A percentile compares a stretch with the other conserved stretches of the same genome.
Evolutionary conservation across 2,113 vertebrate genomes (phyloP).

Genomic region (Syngnathus floridae): DNA sequence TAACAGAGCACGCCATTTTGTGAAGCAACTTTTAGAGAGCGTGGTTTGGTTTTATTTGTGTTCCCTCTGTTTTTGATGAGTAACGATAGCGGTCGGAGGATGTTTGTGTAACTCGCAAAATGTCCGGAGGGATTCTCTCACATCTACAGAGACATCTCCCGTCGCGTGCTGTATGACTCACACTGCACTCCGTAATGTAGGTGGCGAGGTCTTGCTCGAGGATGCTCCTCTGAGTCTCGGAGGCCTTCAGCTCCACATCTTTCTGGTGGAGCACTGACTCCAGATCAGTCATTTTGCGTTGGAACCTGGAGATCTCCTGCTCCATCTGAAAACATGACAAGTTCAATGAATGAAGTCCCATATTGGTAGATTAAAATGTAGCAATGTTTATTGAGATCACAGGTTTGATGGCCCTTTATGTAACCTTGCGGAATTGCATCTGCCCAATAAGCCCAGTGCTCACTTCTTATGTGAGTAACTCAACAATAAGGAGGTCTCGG

Average conservation of each 20-base stretch:
- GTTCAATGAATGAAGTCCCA: background rate
- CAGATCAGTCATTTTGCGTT: conserved; percentile 98
- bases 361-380: background rate
- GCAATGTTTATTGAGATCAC: too few species aligned
- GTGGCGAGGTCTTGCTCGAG: conserved; percentile 98
- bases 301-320: conserved; percentile 98
- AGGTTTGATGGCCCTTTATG: background rate
- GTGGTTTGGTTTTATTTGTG: background rate
- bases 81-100: background rate
- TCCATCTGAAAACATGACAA: conserved; percentile 81
- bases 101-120: conserved; percentile 4
- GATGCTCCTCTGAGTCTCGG: conserved; percentile 95
- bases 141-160: conserved; percentile 1
- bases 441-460: background rate
- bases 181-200: conserved; percentile 99
- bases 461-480: background rate
- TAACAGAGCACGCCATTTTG: background rate
- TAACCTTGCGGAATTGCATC: background rate
- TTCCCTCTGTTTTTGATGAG: conserved; percentile 1
- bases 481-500: background rate
- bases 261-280: conserved; percentile 99
- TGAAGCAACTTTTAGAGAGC: background rate
- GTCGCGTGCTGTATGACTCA: conserved; percentile 68
- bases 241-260: conserved; percentile 98
- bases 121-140: background rate